A percentile compares a stretch with the other conserved stretches of the same genome.
phyloP scores from a whole-genome alignment of 1,140 invertebrate genomes.

The Microplitis mediator region DNA sequence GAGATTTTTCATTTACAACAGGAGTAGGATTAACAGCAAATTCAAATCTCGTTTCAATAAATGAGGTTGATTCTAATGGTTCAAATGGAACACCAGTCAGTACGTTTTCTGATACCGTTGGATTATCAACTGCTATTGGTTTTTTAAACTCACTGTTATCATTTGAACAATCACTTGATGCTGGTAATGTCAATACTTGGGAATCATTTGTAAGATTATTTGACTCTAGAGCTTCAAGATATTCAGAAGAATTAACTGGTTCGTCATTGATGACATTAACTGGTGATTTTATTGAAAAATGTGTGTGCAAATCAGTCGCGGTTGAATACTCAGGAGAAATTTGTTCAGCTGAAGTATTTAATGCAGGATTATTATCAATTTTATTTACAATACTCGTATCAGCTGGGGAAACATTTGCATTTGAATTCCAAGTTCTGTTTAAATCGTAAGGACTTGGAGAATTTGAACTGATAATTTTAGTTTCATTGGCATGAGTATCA shows the following conservation, averaged over 20 bases:
- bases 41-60: not conserved
- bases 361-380: not conserved
- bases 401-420: not conserved
- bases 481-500: not conserved
- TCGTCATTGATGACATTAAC: not conserved
- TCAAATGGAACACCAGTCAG: not conserved
- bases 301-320: not conserved
- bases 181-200: not conserved
- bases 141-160: conserved; percentile 3
- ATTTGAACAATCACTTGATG: not conserved
- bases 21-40: not conserved
- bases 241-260: not conserved
- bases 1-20: not conserved
- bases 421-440: not conserved
- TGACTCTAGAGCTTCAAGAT: not conserved
- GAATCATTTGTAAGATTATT: not conserved
- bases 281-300: not conserved
- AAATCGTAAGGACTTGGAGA: not conserved
- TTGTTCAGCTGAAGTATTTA: not conserved
- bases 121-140: not conserved
- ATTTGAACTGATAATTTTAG: not conserved
- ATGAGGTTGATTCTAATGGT: not conserved
- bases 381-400: not conserved
- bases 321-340: conserved; percentile 10
- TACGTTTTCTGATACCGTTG: not conserved